Conservation (phyloP, 2,888 invertebrate genomes). For the Ormyrus labotus region DNA sequence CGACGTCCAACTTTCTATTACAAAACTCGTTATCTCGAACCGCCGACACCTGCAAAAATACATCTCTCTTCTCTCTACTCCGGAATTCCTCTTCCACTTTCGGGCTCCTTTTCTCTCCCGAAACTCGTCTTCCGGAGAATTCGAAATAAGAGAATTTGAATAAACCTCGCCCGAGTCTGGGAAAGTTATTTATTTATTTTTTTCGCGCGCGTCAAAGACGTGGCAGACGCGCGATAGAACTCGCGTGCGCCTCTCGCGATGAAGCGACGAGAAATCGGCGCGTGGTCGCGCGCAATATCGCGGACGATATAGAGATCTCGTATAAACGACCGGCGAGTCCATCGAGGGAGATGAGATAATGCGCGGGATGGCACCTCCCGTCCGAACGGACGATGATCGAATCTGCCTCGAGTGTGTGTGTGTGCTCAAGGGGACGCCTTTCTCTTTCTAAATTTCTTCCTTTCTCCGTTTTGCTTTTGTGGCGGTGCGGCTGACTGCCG, state of each 20-base stretch:
- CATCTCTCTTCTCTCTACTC: no score
- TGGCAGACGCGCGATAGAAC: no score
- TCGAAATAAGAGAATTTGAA: conserved; percentile 20
- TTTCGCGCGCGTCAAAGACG: background rate
- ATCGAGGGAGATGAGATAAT: background rate
- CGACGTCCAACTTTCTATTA: no score
- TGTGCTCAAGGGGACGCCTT: background rate
- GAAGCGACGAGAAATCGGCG: no score
- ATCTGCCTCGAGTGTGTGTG: background rate
- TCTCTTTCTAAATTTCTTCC: conserved; percentile 47
- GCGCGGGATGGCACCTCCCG: conserved; percentile 35
- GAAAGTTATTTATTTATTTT: conserved; percentile 3
- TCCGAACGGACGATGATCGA: conserved; percentile 19
- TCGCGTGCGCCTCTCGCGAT: no score
- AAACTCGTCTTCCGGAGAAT: conserved; percentile 6
- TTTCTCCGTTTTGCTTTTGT: conserved; percentile 22
- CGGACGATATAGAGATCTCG: no score
- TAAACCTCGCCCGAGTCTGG: conserved; percentile 6
- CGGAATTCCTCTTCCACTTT: no score
- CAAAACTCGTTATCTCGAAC: no score
- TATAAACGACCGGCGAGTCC: no score
- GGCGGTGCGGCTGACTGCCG: background rate
- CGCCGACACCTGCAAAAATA: no score
- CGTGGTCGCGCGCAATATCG: no score
- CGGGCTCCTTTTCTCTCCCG: no score